Evolutionary conservation across 2,888 invertebrate species (phyloP).

Genomic region (Masnerella sp.): DNA sequence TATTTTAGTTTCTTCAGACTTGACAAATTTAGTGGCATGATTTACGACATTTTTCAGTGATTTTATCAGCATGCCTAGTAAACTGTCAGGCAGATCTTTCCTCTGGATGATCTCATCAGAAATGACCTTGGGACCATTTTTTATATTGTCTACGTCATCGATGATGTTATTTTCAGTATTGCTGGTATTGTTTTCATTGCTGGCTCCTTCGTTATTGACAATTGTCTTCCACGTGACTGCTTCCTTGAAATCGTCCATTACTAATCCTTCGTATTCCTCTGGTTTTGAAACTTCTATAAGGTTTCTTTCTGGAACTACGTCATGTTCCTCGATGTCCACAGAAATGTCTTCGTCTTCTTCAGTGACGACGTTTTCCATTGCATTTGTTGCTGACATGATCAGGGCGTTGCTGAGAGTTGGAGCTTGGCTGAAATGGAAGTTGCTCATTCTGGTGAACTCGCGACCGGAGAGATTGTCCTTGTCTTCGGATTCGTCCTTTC

Average conservation of each 20-base stretch:
- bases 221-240: constrained; percentile 42
- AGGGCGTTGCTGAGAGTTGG: neutral
- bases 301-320: constrained; percentile 63
- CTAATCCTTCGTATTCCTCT: constrained; percentile 56
- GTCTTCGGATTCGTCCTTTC: neutral
- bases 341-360: constrained; percentile 39
- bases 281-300: constrained; percentile 47
- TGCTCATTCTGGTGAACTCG: neutral
- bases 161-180: neutral
- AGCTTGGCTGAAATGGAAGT: too few relatives aligned
- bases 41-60: too few relatives aligned
- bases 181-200: neutral
- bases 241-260: constrained; percentile 61
- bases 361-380: constrained; percentile 25
- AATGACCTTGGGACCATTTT: constrained; percentile 66
- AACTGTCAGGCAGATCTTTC: constrained; percentile 66
- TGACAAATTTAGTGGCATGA: too few relatives aligned
- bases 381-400: constrained; percentile 32
- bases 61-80: constrained; percentile 65
- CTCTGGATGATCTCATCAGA: constrained; percentile 69
- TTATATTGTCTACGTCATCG: neutral
- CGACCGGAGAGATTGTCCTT: too few relatives aligned
- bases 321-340: constrained; percentile 60
- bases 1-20: too few relatives aligned
- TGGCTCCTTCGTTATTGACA: constrained; percentile 7